A percentile compares a stretch with the other conserved stretches of the same genome.
phyloP scores from a whole-genome alignment of 92 coral and sea anemone genomes.

The Epizoanthus ramosus region DNA sequence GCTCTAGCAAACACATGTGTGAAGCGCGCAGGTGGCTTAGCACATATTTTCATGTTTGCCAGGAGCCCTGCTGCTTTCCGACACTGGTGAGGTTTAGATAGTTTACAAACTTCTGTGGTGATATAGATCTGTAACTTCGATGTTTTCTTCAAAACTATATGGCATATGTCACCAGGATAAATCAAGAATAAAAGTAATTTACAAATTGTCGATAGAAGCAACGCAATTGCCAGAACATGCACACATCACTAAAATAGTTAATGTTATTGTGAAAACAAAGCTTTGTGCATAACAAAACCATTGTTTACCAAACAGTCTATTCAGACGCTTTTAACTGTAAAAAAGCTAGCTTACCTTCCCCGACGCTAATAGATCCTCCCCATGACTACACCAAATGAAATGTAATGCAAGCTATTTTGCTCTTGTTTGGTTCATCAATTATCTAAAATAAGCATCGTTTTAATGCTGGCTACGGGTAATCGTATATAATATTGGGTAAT shows the following conservation, averaged over 20 bases:
- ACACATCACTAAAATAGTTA: not conserved
- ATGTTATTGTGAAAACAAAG: not conserved
- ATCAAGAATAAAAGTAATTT: not conserved
- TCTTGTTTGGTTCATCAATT: not conserved
- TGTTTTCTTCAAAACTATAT: not conserved
- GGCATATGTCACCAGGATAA: not conserved
- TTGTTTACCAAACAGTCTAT: conserved; percentile 20
- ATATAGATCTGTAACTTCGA: not conserved
- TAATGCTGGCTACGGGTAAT: not conserved
- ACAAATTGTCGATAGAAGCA: not conserved
- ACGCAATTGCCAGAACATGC: not conserved
- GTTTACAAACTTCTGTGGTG: conserved; percentile 12
- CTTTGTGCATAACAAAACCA: not conserved
- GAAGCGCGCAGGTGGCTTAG: conserved; percentile 16
- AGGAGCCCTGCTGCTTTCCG: not conserved
- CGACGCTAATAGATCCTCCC: not conserved
- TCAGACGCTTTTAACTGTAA: not conserved
- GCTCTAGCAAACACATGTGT: not conserved
- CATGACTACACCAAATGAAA: not conserved
- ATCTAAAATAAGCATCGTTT: not conserved
- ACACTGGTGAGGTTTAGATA: not conserved
- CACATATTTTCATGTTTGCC: conserved; percentile 13
- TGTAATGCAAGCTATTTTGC: not conserved
- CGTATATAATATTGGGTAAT: too few relatives aligned
- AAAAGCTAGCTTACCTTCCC: not conserved